phyloP scores from a whole-genome alignment of 2,888 invertebrate genomes.

The Balanococcus diminutus region DNA sequence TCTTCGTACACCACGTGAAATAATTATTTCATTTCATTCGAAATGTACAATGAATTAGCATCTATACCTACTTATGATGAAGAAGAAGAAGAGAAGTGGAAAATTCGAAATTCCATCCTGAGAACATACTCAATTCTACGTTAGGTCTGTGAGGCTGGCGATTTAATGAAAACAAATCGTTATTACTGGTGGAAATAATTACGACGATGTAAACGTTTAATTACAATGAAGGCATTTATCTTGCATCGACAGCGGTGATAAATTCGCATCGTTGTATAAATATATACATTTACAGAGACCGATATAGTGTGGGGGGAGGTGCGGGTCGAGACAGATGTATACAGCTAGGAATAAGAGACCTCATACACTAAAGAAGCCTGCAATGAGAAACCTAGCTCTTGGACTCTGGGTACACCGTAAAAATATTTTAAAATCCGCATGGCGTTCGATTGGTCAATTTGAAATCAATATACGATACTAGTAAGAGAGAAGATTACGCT shows the following conservation, averaged over 20 bases:
- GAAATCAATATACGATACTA: not conserved
- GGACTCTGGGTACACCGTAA: not conserved
- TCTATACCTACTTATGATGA: too few relatives aligned
- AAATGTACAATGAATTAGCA: too few relatives aligned
- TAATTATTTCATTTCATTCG: too few relatives aligned
- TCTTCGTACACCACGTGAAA: too few relatives aligned
- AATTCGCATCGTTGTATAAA: not conserved
- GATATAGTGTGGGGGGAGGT: not conserved
- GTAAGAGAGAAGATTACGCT: not conserved
- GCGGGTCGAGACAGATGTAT: not conserved
- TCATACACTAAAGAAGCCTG: too few relatives aligned
- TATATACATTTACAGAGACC: not conserved
- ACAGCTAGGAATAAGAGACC: not conserved
- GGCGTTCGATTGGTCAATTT: not conserved
- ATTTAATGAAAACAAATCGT: conserved; percentile 28
- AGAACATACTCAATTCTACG: not conserved
- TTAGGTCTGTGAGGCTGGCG: not conserved
- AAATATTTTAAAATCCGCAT: not conserved
- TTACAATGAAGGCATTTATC: conserved; percentile 25
- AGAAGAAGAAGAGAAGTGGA: too few relatives aligned
- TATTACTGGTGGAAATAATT: conserved; percentile 16
- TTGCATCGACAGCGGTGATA: conserved; percentile 18
- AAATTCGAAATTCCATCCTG: not conserved
- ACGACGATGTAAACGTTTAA: conserved; percentile 5
- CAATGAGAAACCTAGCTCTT: not conserved